Evolutionary conservation across 2,888 invertebrate genomes (phyloP).

Genomic region (Rotaria sp.): DNA sequence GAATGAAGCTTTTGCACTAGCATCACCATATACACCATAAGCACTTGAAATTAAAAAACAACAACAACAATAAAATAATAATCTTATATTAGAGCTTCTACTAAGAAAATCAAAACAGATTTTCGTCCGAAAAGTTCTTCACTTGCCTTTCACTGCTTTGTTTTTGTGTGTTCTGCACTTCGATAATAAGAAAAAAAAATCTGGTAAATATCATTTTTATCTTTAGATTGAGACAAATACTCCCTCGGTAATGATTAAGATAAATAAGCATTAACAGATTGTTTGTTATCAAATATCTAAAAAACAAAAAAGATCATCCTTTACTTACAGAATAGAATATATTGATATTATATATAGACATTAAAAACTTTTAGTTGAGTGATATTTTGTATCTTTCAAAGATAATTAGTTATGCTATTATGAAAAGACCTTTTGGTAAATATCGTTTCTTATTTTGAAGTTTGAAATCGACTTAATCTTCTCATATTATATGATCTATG

Average conservation of each 20-base stretch:
- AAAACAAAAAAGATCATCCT: background rate
- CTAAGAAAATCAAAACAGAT: too few species aligned
- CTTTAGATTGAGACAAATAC: background rate
- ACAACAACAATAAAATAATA: background rate
- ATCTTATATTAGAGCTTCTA: background rate
- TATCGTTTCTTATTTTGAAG: too few species aligned
- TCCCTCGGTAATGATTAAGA: background rate
- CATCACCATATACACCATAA: background rate
- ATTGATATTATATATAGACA: too few species aligned
- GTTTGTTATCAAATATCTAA: background rate
- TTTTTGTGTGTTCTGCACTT: background rate
- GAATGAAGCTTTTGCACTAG: background rate
- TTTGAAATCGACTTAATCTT: too few species aligned
- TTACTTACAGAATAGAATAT: too few species aligned
- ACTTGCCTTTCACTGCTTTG: background rate
- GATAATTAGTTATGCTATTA: too few species aligned
- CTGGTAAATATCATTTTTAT: background rate
- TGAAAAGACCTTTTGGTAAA: too few species aligned
- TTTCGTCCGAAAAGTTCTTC: too few species aligned
- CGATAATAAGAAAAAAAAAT: background rate
- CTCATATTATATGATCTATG: too few species aligned
- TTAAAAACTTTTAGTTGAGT: too few species aligned
- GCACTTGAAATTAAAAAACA: background rate
- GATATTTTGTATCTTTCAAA: too few species aligned
- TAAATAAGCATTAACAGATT: background rate